Evolutionary conservation across 2,113 vertebrate species (phyloP).

Genomic region (Eonycteris spelaea): DNA sequence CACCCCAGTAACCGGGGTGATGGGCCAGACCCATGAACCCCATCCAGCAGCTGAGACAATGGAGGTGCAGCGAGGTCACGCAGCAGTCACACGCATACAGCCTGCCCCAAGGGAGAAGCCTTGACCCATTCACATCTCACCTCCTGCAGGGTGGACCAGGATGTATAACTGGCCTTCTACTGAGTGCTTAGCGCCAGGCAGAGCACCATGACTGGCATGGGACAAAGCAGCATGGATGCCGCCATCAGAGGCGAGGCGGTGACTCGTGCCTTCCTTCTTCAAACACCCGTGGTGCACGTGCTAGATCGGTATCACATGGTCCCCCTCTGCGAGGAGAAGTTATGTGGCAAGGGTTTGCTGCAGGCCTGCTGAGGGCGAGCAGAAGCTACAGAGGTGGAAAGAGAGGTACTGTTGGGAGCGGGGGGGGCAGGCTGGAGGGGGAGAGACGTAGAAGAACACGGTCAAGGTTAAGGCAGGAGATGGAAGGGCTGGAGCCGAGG

Average conservation of each 20-base stretch:
- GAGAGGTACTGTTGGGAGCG: neutral
- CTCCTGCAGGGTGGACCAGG: neutral
- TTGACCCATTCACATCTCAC: neutral
- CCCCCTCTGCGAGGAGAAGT: neutral
- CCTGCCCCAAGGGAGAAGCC: neutral
- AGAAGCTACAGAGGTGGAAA: neutral
- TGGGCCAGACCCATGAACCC: neutral
- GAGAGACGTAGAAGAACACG: too few relatives aligned
- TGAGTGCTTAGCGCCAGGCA: neutral
- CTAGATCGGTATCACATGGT: neutral
- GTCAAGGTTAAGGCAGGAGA: neutral
- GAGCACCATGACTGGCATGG: neutral
- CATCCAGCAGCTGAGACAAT: neutral
- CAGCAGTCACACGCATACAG: neutral
- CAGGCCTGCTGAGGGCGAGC: neutral
- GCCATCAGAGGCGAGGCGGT: neutral
- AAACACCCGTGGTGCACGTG: rapidly evolving
- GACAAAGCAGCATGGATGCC: neutral
- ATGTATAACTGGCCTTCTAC: neutral
- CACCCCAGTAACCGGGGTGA: neutral
- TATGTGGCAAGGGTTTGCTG: neutral
- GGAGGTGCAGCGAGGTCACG: neutral
- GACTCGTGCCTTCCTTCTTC: neutral
- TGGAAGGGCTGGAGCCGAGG: neutral
- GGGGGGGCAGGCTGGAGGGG: too few relatives aligned